Evolutionary conservation across 1,140 invertebrate species (phyloP), one percentile per base, ranked within the genome.

Genomic region (Caerostris darwini): DNA sequence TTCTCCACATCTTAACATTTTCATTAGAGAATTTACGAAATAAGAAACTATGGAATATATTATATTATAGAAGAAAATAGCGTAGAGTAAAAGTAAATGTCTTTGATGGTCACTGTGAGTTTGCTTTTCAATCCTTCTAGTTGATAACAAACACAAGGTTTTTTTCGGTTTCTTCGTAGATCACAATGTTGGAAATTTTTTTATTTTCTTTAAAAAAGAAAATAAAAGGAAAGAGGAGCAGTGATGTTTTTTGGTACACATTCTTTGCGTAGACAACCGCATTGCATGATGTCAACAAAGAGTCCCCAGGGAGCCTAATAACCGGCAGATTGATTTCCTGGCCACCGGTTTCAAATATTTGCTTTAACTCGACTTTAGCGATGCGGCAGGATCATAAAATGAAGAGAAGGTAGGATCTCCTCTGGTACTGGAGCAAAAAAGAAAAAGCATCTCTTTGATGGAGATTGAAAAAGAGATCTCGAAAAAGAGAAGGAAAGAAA

Each of bases 321-420:
- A 77, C 71, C 19, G 34, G 7, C 71, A 7, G 71, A 77, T 77
- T 77, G 71, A 77, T 77, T 77, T 77, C 71, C 71, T 19, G 19
- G 71, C 19, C 71, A 77, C 34, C 14, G 14, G 82, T 17, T 57
- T 83, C 82, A 57, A 58, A 83, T 83, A 83, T 83, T 85, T 85
- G 82, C 56, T 85, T 85, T 64, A 17, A 64, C 61, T 64, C 61
- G 12, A 57, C n/a, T 12, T 58, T 14, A 57, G 50, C 53, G 6
- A 50, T 85, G 14, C 56, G 7, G 14, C 12, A 10, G 5, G 53
- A 57, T 10, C 53, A 6, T 17, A 56, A 7, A 57, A 85, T 57
- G 50, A 58, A 56, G 53, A 85, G 81, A 82, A n/a, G 10, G 10
- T n/a, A 77, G 1, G 1, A 10, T 77, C 10, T 19, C 19, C 3